phyloP scores from a whole-genome alignment of 2,113 vertebrate genomes.

The Tetraodon nigroviridis region DNA sequence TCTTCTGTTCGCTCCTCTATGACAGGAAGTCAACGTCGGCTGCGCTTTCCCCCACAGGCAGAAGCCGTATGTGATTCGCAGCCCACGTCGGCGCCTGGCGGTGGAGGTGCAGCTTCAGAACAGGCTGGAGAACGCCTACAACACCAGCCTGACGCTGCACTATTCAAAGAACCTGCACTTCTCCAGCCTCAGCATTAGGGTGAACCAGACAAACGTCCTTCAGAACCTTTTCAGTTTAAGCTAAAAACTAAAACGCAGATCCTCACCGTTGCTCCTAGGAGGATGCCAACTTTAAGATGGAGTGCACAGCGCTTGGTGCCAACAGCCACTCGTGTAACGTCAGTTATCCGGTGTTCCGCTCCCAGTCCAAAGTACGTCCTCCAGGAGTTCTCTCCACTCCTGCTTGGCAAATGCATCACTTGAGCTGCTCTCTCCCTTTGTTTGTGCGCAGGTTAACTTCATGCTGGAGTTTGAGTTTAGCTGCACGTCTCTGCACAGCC shows the following conservation, averaged over 20 bases:
- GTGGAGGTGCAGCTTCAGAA: slow-evolving; percentile 84
- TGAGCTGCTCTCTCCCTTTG: slow-evolving; percentile 5
- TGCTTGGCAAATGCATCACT: slow-evolving; percentile 21
- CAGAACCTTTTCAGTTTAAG: too few species aligned
- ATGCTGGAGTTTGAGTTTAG: slow-evolving; percentile 91
- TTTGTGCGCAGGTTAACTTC: slow-evolving; percentile 78
- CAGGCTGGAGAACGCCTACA: slow-evolving; percentile 89
- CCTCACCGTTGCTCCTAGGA: slow-evolving; percentile 67
- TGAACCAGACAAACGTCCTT: slow-evolving; percentile 33
- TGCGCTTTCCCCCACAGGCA: slow-evolving; percentile 69
- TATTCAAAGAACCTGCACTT: slow-evolving; percentile 91
- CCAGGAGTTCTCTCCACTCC: background rate
- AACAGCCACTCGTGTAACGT: slow-evolving; percentile 82
- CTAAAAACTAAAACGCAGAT: background rate
- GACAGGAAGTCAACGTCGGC: background rate
- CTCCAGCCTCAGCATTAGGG: slow-evolving; percentile 83
- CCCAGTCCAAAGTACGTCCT: slow-evolving; percentile 78
- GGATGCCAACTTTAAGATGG: slow-evolving; percentile 78
- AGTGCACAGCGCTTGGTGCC: slow-evolving; percentile 72
- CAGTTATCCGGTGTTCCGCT: slow-evolving; percentile 85
- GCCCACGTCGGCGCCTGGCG: slow-evolving; percentile 74
- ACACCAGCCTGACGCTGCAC: slow-evolving; percentile 81
- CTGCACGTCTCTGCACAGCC: slow-evolving; percentile 79
- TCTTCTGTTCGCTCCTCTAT: background rate
- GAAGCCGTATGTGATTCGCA: slow-evolving; percentile 80